These are phyloP conservation scores for Urosaurus nigricauda DNA, from an alignment of 2,797 vertebrate genomes.

Conservation along the genomic window DNA sequence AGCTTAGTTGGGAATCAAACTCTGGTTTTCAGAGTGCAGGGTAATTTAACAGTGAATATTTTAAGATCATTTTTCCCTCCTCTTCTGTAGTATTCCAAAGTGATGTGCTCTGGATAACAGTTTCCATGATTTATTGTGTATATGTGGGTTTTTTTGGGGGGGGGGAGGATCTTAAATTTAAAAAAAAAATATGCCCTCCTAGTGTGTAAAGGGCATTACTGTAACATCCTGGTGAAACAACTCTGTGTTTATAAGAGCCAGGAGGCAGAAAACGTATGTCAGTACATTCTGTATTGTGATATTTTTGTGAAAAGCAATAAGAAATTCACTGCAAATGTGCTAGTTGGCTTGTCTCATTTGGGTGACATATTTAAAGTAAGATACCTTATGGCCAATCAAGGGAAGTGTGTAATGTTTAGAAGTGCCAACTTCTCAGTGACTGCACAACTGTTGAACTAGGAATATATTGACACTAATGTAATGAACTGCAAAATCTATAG, in stretches of 20 bases:
- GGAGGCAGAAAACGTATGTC: conserved; percentile 10
- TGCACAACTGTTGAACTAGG: not conserved
- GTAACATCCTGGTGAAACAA: not conserved
- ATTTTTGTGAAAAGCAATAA: conserved; percentile 9
- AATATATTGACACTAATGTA: not conserved
- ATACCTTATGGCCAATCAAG: not conserved
- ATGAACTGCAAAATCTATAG: not conserved
- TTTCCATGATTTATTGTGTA: not conserved
- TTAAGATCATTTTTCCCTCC: not conserved
- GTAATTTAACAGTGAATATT: not conserved
- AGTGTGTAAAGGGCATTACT: not conserved
- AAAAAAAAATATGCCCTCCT: not conserved
- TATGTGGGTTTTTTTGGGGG: too few species aligned
- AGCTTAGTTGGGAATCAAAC: too few species aligned
- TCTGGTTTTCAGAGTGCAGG: too few species aligned
- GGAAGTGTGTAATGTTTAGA: not conserved
- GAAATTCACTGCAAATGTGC: conserved; percentile 11
- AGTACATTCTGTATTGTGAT: conserved; percentile 14
- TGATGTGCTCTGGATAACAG: not conserved
- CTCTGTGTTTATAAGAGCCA: not conserved
- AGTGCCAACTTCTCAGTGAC: not conserved
- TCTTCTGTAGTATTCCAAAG: not conserved
- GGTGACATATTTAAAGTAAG: conserved; percentile 13
- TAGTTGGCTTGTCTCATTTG: conserved; percentile 29
- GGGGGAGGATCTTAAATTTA: not conserved